Base-by-base conservation (phyloP, 2,113 vertebrate species). In the Sinocyclocheilus anophthalmus region DNA sequence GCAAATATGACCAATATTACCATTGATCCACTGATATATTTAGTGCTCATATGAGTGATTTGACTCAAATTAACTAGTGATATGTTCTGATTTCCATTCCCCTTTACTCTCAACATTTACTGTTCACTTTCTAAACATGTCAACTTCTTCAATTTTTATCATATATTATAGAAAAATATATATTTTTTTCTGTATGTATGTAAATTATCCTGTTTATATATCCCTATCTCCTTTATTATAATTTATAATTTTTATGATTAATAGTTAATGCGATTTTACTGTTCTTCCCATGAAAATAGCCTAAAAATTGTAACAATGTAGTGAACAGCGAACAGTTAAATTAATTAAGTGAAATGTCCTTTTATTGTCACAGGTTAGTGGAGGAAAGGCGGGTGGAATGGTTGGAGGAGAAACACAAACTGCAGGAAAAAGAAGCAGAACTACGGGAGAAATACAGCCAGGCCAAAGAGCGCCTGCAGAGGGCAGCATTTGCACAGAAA, bases 401-500 rank as follows among this genome's bases (percentile, higher is more conserved):
- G 97, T 77, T 96, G 88, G 95, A 97, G 91, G 97, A 99, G 90
- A 99, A 97, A 84, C 96, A 96, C 69, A 88, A 92, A 87, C 93
- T 99, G 78, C 95, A 96, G 83, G 95, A 96, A 80, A 88, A 86
- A 24, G 89, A 95, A 8, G 91, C 93, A 1, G 95, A 96, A 78
- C 91, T 93, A 83, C 95, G 97, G 90, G 95, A 96, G 85, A 97
- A 97, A 81, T 96, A 96, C 85, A 94, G 90, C 22, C 93, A 96
- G 88, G 90, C 90, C 50, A 98, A 96, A 90, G 96, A 96, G 65
- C 97, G 95, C 87, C 88, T 99, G 3, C 92, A 94, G 80, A 95
- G 97, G 88, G 97, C 97, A 73, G 95, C 97, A 0, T 90, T 90
- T 53, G 96, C 96, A 33, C 98, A 99, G 90, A 98, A 99, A 91